Percentiles rank a stretch among this genome's conserved stretches.
phyloP scores from a whole-genome alignment of 2,888 invertebrate genomes.

The Idaea straminata region DNA sequence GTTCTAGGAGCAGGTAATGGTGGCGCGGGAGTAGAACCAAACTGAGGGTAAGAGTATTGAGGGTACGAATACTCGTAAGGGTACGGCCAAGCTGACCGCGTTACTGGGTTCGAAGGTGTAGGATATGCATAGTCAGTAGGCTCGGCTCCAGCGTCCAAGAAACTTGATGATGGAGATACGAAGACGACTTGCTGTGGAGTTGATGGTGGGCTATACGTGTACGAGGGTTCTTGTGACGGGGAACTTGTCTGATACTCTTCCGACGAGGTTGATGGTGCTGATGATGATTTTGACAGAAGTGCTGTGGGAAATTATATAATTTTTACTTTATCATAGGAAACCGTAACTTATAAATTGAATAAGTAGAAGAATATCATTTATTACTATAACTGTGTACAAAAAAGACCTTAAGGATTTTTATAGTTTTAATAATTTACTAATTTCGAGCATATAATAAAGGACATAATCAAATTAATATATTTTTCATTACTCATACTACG shows the following conservation, averaged over 20 bases:
- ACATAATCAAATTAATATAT: not conserved
- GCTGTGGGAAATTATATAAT: constrained; percentile 30
- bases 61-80: constrained; percentile 30
- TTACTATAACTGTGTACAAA: too few species aligned
- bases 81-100: constrained; percentile 33
- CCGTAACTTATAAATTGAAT: too few species aligned
- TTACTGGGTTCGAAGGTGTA: constrained; percentile 25
- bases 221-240: constrained; percentile 45
- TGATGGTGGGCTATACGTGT: constrained; percentile 38
- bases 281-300: constrained; percentile 35
- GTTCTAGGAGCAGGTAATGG: constrained; percentile 21
- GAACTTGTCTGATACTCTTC: constrained; percentile 13
- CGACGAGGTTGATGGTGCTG: constrained; percentile 31
- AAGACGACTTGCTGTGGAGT: constrained; percentile 35
- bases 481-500: too few species aligned
- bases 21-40: constrained; percentile 20
- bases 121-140: constrained; percentile 33
- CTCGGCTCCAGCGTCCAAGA: constrained; percentile 28
- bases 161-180: constrained; percentile 31
- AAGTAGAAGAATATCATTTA: too few species aligned
- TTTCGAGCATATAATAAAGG: too few species aligned
- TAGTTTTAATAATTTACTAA: too few species aligned
- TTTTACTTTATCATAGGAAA: constrained; percentile 2
- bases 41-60: constrained; percentile 23
- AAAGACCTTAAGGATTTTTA: too few species aligned